Conservation (phyloP, 2,888 invertebrate genomes). For the Orthosia incerta region DNA sequence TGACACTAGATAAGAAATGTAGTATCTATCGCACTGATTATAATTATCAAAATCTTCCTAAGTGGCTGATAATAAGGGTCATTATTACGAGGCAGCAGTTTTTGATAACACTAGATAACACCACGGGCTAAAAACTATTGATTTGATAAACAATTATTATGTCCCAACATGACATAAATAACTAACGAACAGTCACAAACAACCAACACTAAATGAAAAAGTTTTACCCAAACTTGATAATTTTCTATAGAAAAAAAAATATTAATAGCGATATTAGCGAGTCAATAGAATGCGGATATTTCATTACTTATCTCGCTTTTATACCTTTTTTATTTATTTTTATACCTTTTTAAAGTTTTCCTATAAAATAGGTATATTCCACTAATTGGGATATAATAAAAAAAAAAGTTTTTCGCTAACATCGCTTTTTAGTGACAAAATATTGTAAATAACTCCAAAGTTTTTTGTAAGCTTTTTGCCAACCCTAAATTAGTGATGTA, state of each 20-base stretch:
- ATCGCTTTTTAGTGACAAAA: neutral
- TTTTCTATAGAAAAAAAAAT: too few species aligned
- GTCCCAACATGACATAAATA: neutral
- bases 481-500: slow-evolving; percentile 44
- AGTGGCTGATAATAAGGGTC: slow-evolving; percentile 25
- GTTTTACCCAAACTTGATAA: too few species aligned
- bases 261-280: too few species aligned
- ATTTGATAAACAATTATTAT: slow-evolving; percentile 27
- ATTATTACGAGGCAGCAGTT: slow-evolving; percentile 22
- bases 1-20: slow-evolving; percentile 14
- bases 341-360: too few species aligned
- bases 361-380: neutral
- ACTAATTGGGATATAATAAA: neutral
- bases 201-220: too few species aligned
- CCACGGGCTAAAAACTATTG: neutral
- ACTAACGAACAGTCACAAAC: neutral
- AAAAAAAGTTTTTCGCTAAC: neutral
- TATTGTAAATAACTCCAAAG: neutral
- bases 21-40: slow-evolving; percentile 19
- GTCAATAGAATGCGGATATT: neutral
- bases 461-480: neutral
- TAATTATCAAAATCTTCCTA: slow-evolving; percentile 21
- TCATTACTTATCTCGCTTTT: neutral
- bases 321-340: too few species aligned
- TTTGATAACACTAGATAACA: slow-evolving; percentile 32